Evolutionary conservation across 2,888 invertebrate genomes (phyloP), one percentile per base, ranked within the genome.

Genomic region (Sarcophaga rosellei): DNA sequence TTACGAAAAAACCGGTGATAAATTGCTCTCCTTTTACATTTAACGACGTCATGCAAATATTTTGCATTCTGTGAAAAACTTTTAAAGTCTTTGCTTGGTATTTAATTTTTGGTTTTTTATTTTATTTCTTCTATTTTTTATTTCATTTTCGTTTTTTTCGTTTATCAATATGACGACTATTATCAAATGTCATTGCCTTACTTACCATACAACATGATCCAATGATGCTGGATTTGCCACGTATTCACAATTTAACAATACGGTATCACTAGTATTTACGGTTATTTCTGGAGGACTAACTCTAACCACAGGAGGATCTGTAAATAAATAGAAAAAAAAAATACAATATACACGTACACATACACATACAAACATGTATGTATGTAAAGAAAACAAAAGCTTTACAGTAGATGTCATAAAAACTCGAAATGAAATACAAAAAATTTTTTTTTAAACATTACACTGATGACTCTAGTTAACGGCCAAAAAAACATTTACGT

Each of bases 161-260:
- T 47, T 15, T 15, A 47, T 15, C 47, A 15, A 15, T 15, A 47
- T 47, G 35, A 47, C 15, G 11, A 47, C 15, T 47, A 47, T 47
- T 47, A 47, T 15, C 1, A 15, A 15, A 47, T 47, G 47, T 47
- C 47, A 47, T 47, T 47, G 47, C 47, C 47, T 47, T 47, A 91
- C 92, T 92, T 91, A 97, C 98, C 98, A 98, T 89, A 95, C 94
- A 73, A 97, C 97, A 88, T 95, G 95, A 70, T 94, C 95, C 53
- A 98, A 94, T 12, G 96, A 95, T 35, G 97, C 96, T 0, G 98
- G 98, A 94, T 98, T 98, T 81, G 98, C 97, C 88, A 96, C 96
- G 92, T 97, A 98, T 89, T 95, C 95, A 92, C 98, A 98, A 88
- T 95, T 95, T 75, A 98, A 94, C 61, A 96, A 94, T 68, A 97